Conservation (phyloP, 2,797 vertebrate genomes). For the Pyrrhura leucotis region DNA sequence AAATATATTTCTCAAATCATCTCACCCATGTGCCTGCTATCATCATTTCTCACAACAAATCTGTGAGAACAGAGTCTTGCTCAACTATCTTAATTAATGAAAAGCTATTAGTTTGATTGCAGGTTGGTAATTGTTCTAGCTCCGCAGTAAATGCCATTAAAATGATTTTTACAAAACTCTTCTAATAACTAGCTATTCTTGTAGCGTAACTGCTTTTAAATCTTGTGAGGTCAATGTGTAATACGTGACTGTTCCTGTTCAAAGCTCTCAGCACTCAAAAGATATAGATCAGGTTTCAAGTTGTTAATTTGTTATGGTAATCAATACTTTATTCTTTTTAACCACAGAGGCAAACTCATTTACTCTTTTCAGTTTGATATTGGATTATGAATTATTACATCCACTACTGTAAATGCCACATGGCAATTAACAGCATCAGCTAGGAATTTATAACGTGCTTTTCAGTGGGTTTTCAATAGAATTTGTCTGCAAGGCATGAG, state of each 20-base stretch:
- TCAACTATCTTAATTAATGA: constrained; percentile 52
- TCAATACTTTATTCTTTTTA: constrained; percentile 63
- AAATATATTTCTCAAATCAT: constrained; percentile 2
- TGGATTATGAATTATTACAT: constrained; percentile 47
- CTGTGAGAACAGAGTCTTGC: neutral
- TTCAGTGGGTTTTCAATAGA: neutral
- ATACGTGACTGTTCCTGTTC: constrained; percentile 46
- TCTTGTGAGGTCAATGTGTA: constrained; percentile 36
- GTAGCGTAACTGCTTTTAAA: constrained; percentile 59
- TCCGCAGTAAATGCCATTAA: constrained; percentile 30
- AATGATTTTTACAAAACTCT: constrained; percentile 55
- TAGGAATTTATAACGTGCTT: constrained; percentile 3
- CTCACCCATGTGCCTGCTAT: neutral
- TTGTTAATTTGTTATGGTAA: constrained; percentile 61
- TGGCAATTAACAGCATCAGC: neutral
- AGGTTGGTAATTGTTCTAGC: constrained; percentile 46
- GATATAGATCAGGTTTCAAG: constrained; percentile 50
- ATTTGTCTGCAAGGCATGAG: neutral
- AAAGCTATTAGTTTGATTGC: constrained; percentile 52
- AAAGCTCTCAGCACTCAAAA: constrained; percentile 22
- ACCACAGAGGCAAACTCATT: constrained; percentile 47
- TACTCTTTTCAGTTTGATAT: constrained; percentile 24
- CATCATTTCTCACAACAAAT: constrained; percentile 3
- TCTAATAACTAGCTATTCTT: constrained; percentile 65
- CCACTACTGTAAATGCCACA: constrained; percentile 4